A percentile compares a stretch with the other conserved stretches of the same genome.
These are phyloP conservation scores for Rostratula benghalensis DNA, from an alignment of 2,113 vertebrate genomes.

Conservation along the genomic window DNA sequence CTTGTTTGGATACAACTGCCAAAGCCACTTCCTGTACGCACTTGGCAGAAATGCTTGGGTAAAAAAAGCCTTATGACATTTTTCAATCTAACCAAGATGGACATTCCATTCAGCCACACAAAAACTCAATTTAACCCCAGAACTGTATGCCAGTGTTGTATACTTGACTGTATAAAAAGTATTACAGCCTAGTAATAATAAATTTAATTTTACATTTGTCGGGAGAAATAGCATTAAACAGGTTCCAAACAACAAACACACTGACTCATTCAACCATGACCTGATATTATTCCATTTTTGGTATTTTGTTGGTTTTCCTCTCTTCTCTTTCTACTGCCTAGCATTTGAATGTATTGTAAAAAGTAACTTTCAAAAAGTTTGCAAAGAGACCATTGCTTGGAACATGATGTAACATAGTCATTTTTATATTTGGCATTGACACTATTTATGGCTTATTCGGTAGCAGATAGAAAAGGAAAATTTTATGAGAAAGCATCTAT, in stretches of 20 bases:
- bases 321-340: neutral
- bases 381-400: neutral
- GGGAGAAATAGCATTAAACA: neutral
- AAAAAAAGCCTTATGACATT: conserved; percentile 54
- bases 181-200: conserved; percentile 9
- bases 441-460: neutral
- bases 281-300: neutral
- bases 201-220: neutral
- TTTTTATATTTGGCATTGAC: neutral
- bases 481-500: neutral
- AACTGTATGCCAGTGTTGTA: neutral
- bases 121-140: neutral
- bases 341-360: neutral
- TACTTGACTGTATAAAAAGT: neutral
- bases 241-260: conserved; percentile 11
- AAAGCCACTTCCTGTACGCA: conserved; percentile 63
- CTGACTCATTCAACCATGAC: neutral
- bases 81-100: conserved; percentile 45
- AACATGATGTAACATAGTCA: neutral
- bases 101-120: conserved; percentile 54
- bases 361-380: neutral
- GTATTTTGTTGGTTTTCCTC: neutral
- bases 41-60: conserved; percentile 30
- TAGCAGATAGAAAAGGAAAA: neutral
- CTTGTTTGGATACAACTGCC: conserved; percentile 45